phyloP scores from a whole-genome alignment of 2,113 vertebrate genomes.

The Sterrhoptilus dennistouni region DNA sequence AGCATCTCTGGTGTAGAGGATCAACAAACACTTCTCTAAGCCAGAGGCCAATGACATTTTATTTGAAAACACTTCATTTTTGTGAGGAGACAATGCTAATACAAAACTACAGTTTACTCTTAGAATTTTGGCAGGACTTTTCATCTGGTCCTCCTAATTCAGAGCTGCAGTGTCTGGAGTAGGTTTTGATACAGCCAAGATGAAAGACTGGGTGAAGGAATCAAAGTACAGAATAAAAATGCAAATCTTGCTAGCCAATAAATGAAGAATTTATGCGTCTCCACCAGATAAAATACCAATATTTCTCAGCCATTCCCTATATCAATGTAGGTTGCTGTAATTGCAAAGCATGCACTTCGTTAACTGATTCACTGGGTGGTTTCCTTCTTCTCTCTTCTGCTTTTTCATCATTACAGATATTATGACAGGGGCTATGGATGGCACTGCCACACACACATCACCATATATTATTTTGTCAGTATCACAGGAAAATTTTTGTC shows the following conservation, averaged over 20 bases:
- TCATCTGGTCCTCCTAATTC: not conserved
- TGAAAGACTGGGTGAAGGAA: not conserved
- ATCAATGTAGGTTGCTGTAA: not conserved
- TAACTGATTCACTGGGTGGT: not conserved
- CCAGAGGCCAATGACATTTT: not conserved
- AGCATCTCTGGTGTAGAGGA: not conserved
- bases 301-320: not conserved
- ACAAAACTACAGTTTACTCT: not conserved
- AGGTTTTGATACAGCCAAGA: not conserved
- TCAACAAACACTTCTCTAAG: not conserved
- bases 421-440: not conserved
- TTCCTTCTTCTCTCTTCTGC: not conserved
- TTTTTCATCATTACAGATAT: not conserved
- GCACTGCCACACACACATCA: not conserved
- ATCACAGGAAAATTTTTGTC: not conserved
- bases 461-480: not conserved
- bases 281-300: not conserved
- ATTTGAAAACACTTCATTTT: not conserved
- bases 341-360: not conserved
- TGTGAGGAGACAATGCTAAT: not conserved
- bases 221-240: not conserved
- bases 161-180: not conserved
- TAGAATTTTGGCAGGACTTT: not conserved
- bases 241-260: not conserved
- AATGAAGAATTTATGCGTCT: not conserved